Evolutionary conservation across 2,888 invertebrate species (phyloP).

Genomic region (Melieria omissa): DNA sequence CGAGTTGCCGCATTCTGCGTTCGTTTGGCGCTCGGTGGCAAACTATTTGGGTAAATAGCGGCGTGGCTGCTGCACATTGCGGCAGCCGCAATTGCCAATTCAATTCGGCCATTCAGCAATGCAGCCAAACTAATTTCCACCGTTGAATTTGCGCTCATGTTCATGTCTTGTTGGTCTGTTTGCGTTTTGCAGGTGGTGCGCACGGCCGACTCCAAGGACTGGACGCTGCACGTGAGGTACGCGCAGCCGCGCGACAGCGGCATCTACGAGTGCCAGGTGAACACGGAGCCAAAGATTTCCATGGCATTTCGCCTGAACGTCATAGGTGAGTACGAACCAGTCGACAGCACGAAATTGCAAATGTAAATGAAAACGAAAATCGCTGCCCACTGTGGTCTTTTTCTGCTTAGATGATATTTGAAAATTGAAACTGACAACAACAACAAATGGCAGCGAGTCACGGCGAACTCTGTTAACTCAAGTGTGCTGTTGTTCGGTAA

Average conservation of each 20-base stretch:
- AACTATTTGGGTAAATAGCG: too few species aligned
- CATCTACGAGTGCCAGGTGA: slow-evolving; percentile 72
- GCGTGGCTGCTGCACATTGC: too few species aligned
- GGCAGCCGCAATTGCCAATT: too few species aligned
- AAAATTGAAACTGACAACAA: neutral
- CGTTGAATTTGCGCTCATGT: too few species aligned
- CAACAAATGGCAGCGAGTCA: neutral
- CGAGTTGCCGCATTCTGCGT: too few species aligned
- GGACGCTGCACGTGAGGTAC: slow-evolving; percentile 90
- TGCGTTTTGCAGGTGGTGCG: slow-evolving; percentile 57
- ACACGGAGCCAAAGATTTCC: slow-evolving; percentile 89
- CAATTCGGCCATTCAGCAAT: too few species aligned
- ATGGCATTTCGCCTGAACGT: slow-evolving; percentile 67
- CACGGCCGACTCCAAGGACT: slow-evolving; percentile 84
- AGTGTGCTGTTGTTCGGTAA: neutral
- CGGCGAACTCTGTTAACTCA: slow-evolving; percentile 3
- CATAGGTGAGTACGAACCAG: slow-evolving; percentile 38
- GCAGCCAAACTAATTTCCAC: too few species aligned
- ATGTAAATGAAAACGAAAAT: neutral
- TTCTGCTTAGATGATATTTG: neutral
- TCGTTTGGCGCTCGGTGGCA: too few species aligned
- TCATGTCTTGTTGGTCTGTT: too few species aligned
- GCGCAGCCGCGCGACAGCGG: slow-evolving; percentile 87
- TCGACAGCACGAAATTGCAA: neutral
- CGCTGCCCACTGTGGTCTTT: neutral